Base-by-base conservation (phyloP, 2,797 vertebrate genomes). In the Cossypha caffra region DNA sequence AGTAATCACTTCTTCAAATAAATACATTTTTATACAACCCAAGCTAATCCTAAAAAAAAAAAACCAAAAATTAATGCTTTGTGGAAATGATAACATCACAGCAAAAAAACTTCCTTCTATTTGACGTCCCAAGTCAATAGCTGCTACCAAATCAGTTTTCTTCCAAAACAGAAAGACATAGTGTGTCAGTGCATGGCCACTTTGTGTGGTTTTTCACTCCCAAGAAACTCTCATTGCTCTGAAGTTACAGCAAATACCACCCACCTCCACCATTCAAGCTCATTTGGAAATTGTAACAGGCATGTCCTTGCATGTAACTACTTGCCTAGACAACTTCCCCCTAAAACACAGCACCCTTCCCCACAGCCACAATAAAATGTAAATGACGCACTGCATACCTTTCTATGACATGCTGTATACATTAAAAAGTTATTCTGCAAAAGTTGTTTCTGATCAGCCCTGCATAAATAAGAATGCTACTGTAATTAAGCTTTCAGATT, bases 281-380 rank as follows among this genome's bases (percentile, higher is more conserved):
- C 90, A 74, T 37, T 68, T 75, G 64, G 24, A 95, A 76, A 96
- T 61, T 18, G 4, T 90, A 94, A 86, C 55, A 95, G 85, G 84
- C 78, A 86, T 59, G 90, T 54, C 76, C 90, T 83, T 58, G 51
- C 85, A 97, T 26, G 78, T 64, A 96, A 91, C 69, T 55, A 68
- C 95, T 90, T 95, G 88, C 86, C 91, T 38, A 88, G 76, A 73
- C 91, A 82, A 89, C 71, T 86, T 93, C 85, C 72, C 88, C 90
- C 86, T 85, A 85, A 88, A 96, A 68, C 82, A 78, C 50, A 92
- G 66, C 55, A 96, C 63, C 76, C 81, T 85, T 96, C 48, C 90
- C 86, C 10, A 25, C 59, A 96, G 92, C 67, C 93, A 87, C 64
- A 95, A 90, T 77, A 92, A 95, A 97, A 95, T 29, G 50, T 38